A percentile compares a stretch with the other conserved stretches of the same genome.
These are phyloP conservation scores for Epinotia ramella DNA, from an alignment of 2,888 invertebrate species.

Conservation along the genomic window DNA sequence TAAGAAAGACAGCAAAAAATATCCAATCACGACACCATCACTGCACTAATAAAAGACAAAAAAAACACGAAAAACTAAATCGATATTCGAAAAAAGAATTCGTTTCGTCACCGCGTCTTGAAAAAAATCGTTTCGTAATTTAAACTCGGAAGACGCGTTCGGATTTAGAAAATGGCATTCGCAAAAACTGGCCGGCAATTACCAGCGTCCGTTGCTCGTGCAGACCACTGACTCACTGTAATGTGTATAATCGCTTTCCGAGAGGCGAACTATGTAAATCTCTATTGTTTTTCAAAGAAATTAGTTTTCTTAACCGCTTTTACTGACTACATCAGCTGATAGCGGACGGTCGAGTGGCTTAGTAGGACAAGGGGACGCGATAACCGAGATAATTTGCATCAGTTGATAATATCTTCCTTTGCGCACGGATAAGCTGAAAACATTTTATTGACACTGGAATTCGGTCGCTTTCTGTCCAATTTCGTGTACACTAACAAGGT, in stretches of 20 bases:
- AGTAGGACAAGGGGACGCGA: conserved; percentile 77
- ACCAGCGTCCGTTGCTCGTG: conserved; percentile 65
- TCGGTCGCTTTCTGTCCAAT: conserved; percentile 45
- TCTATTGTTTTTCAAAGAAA: conserved; percentile 52
- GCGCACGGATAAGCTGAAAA: conserved; percentile 59
- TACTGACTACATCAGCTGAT: conserved; percentile 71
- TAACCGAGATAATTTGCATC: conserved; percentile 80
- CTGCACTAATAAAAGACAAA: conserved; percentile 61
- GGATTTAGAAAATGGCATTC: conserved; percentile 70
- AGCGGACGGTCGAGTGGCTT: conserved; percentile 75
- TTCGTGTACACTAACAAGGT: conserved; percentile 53
- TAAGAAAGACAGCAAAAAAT: conserved; percentile 60
- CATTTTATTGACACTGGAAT: conserved; percentile 29
- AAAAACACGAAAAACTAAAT: conserved; percentile 52
- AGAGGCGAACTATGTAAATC: conserved; percentile 72
- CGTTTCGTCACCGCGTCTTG: conserved; percentile 55
- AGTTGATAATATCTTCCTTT: conserved; percentile 79
- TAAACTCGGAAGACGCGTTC: conserved; percentile 64
- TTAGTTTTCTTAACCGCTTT: conserved; percentile 55
- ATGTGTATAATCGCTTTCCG: conserved; percentile 50
- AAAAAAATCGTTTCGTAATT: conserved; percentile 64
- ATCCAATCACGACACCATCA: conserved; percentile 70
- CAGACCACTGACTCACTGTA: conserved; percentile 65
- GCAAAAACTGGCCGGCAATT: conserved; percentile 67
- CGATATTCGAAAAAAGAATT: conserved; percentile 60